A percentile compares a stretch with the other conserved stretches of the same genome.
These are phyloP conservation scores for Vandiemenella viatica DNA, from an alignment of 2,888 invertebrate genomes.

Conservation along the genomic window DNA sequence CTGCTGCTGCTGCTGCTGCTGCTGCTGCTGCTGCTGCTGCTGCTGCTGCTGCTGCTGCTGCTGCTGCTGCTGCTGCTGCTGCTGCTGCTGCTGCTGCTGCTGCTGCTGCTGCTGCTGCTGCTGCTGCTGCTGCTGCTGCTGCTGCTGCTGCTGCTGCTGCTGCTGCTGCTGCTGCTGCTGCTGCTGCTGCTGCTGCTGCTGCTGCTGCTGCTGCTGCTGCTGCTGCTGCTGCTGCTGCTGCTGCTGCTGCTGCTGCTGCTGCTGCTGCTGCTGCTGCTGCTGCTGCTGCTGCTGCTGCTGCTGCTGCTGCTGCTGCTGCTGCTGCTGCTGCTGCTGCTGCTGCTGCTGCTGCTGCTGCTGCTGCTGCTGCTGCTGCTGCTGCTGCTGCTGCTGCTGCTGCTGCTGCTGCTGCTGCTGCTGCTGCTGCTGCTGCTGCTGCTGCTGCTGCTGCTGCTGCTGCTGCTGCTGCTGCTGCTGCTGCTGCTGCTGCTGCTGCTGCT, in stretches of 20 bases:
- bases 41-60: not conserved
- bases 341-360: not conserved
- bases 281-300: not conserved
- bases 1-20: not conserved
- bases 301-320: not conserved
- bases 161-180: not conserved
- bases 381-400: not conserved
- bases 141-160: not conserved
- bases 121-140: not conserved
- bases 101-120: not conserved
- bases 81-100: not conserved
- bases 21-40: not conserved
- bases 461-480: not conserved
- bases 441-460: not conserved
- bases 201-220: not conserved
- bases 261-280: not conserved
- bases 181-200: not conserved
- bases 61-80: not conserved
- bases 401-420: not conserved
- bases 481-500: not conserved
- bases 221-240: not conserved
- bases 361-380: not conserved
- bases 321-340: not conserved
- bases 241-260: not conserved
- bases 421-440: not conserved